These are phyloP conservation scores for Drosophila dunni DNA, from an alignment of 1,140 invertebrate species.

Conservation along the genomic window DNA sequence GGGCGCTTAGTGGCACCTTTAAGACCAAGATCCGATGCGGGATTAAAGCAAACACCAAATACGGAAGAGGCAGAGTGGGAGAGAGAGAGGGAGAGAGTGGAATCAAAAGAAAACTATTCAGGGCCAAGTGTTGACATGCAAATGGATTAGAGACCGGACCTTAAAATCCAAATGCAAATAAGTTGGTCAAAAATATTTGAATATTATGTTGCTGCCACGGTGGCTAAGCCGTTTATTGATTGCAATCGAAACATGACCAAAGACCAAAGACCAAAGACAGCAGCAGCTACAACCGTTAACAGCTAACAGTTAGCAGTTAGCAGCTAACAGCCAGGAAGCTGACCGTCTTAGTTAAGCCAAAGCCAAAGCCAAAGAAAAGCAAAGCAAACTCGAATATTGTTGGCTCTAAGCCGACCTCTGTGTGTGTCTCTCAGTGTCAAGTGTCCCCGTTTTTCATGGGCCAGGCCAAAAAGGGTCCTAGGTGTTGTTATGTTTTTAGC, in stretches of 20 bases:
- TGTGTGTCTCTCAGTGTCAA: slow-evolving; percentile 58
- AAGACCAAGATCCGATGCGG: slow-evolving; percentile 21
- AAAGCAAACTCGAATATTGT: not conserved
- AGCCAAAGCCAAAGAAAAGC: not conserved
- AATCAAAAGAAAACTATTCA: not conserved
- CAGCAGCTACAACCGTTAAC: no score
- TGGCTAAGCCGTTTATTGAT: slow-evolving; percentile 80
- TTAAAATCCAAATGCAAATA: slow-evolving; percentile 8
- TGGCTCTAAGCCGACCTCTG: slow-evolving; percentile 43
- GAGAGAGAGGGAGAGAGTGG: no score
- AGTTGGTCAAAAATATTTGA: slow-evolving; percentile 57
- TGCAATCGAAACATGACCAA: slow-evolving; percentile 66
- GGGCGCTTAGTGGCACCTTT: slow-evolving; percentile 71
- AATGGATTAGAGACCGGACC: slow-evolving; percentile 69
- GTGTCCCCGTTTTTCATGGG: slow-evolving; percentile 56
- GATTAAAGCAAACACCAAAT: slow-evolving; percentile 46
- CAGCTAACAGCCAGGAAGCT: slow-evolving; percentile 25
- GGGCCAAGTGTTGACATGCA: slow-evolving; percentile 70
- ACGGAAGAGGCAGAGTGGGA: slow-evolving; percentile 43
- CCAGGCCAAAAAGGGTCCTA: slow-evolving; percentile 51
- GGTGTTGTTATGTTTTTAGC: slow-evolving; percentile 83
- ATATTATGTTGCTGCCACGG: slow-evolving; percentile 52
- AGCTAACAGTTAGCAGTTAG: not conserved
- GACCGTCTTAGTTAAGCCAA: slow-evolving; percentile 31
- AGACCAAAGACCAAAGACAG: not conserved